Conservation (phyloP, 2,797 vertebrate genomes). For the Rhinoraja longicauda region DNA sequence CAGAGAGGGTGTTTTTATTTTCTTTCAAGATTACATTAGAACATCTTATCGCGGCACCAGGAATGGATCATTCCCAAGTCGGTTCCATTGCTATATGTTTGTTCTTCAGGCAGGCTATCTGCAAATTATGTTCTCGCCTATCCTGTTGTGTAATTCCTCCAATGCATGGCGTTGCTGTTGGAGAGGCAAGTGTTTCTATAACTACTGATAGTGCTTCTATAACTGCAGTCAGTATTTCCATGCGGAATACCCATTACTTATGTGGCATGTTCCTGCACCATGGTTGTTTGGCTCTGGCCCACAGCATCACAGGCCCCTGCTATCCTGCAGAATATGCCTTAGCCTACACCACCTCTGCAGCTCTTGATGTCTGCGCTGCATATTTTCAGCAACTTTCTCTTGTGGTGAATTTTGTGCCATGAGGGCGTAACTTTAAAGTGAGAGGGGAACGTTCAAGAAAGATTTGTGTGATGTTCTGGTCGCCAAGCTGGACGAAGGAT, state of each 20-base stretch:
- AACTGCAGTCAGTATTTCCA: not conserved
- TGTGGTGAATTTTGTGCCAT: not conserved
- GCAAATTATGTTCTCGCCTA: not conserved
- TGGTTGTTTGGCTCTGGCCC: too few relatives aligned
- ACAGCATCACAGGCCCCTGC: not conserved
- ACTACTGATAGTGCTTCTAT: not conserved
- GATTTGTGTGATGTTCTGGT: too few relatives aligned
- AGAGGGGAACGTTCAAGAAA: too few relatives aligned
- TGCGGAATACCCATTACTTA: not conserved
- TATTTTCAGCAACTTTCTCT: not conserved
- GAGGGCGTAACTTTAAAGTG: too few relatives aligned
- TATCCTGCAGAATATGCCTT: not conserved
- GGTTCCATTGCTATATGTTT: not conserved
- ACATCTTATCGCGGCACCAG: not conserved
- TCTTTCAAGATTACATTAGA: not conserved
- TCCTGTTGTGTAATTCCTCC: not conserved
- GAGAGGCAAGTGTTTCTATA: not conserved
- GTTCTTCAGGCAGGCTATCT: not conserved
- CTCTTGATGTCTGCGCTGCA: not conserved
- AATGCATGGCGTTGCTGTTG: too few relatives aligned
- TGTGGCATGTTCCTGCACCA: too few relatives aligned
- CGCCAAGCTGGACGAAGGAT: too few relatives aligned
- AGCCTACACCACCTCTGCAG: not conserved
- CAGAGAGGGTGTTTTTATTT: not conserved
- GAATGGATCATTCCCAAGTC: not conserved